These are phyloP conservation scores for Zalophus californianus DNA, from an alignment of 2,797 vertebrate species.

Conservation along the genomic window DNA sequence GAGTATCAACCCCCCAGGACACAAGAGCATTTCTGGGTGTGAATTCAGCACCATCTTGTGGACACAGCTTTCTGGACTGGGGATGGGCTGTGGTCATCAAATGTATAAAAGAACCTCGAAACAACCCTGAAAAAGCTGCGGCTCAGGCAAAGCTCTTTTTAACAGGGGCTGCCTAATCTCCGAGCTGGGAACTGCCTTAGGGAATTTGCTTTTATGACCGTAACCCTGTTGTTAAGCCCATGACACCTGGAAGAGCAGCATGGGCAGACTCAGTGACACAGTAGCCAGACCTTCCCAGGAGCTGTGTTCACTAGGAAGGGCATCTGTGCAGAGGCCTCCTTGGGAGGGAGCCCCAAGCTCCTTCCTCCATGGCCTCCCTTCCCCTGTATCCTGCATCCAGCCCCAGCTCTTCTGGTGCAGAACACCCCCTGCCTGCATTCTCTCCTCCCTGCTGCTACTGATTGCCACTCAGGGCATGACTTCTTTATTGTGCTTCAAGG, in stretches of 20 bases:
- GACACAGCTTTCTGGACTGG: not conserved
- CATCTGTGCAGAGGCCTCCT: not conserved
- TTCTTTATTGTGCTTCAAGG: not conserved
- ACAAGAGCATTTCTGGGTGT: not conserved
- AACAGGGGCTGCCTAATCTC: not conserved
- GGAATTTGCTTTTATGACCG: not conserved
- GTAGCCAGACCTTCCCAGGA: not conserved
- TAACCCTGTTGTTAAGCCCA: not conserved
- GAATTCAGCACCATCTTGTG: slow-evolving; percentile 80
- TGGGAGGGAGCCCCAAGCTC: not conserved
- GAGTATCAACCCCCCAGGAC: not conserved
- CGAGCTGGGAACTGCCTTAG: not conserved
- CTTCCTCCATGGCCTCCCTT: not conserved
- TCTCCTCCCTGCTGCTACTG: not conserved
- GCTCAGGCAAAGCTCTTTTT: not conserved
- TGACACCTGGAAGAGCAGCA: not conserved
- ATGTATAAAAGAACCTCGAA: not conserved
- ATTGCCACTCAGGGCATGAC: not conserved
- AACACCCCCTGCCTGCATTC: not conserved
- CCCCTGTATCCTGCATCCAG: not conserved
- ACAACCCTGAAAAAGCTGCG: not conserved
- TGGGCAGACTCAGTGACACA: not conserved
- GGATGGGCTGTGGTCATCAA: not conserved
- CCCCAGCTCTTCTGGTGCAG: not conserved
- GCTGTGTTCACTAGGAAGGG: not conserved